phyloP scores from a whole-genome alignment of 53 echinoderm and acorn worm species.

The Actinopyga echinites region DNA sequence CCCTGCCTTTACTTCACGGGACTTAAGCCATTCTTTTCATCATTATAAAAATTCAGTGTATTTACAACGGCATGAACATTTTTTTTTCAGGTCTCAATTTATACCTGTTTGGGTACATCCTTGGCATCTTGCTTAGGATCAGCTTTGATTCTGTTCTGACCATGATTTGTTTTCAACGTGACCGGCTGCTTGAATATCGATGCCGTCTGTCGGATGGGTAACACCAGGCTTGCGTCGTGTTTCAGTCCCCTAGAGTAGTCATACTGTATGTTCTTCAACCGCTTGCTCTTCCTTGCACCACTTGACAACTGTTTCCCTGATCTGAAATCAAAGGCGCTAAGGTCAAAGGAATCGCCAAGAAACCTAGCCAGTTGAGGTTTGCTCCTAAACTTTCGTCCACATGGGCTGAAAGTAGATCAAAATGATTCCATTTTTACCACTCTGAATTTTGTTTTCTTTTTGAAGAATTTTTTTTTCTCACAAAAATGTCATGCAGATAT shows the following conservation, averaged over 20 bases:
- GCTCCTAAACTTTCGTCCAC: conserved; percentile 96
- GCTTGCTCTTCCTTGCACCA: conserved; percentile 87
- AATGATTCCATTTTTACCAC: conserved; percentile 21
- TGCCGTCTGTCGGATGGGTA: conserved; percentile 95
- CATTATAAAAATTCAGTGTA: too few species aligned
- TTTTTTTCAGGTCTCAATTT: neutral
- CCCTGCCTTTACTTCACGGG: too few species aligned
- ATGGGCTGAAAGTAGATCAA: conserved; percentile 70
- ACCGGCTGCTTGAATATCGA: conserved; percentile 99
- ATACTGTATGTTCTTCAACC: conserved; percentile 91
- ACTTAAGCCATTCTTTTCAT: too few species aligned
- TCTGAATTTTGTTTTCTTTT: neutral
- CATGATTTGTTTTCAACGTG: conserved; percentile 77
- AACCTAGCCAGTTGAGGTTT: conserved; percentile 96
- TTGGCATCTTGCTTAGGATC: conserved; percentile 91
- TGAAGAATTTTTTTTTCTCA: too few species aligned
- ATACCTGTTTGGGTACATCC: conserved; percentile 90
- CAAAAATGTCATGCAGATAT: neutral
- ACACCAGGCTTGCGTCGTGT: conserved; percentile 88
- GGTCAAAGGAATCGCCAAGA: conserved; percentile 89
- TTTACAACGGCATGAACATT: neutral
- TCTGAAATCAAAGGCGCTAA: conserved; percentile 96
- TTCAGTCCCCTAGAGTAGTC: conserved; percentile 97
- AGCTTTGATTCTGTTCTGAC: conserved; percentile 74
- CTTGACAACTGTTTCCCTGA: conserved; percentile 88